These are phyloP conservation scores for Dasysyrphus albostriatus DNA, from an alignment of 2,888 invertebrate species.

Conservation along the genomic window DNA sequence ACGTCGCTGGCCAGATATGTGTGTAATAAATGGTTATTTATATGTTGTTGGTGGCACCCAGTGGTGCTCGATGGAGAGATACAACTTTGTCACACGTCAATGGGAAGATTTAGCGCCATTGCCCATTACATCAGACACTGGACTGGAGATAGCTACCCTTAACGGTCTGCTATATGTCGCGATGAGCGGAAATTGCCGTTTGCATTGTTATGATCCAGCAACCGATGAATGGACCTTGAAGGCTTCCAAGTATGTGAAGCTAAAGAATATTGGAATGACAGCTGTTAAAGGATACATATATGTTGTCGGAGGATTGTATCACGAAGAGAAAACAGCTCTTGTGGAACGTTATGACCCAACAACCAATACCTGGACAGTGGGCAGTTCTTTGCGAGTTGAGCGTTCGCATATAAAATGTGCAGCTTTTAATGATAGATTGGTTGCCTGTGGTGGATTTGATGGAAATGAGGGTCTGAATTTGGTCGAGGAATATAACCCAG, in stretches of 20 bases:
- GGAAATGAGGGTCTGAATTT: conserved; percentile 9
- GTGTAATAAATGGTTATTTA: conserved; percentile 35
- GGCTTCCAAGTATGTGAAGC: conserved; percentile 23
- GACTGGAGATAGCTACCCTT: conserved; percentile 13
- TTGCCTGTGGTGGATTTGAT: conserved; percentile 33
- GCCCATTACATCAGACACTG: conserved; percentile 7
- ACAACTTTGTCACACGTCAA: conserved; percentile 17
- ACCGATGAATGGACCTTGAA: conserved; percentile 31
- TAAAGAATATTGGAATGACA: conserved; percentile 32
- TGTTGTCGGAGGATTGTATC: conserved; percentile 24
- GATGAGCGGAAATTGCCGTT: conserved; percentile 11
- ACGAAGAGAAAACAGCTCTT: not conserved
- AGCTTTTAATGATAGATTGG: conserved; percentile 1
- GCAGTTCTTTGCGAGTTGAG: not conserved
- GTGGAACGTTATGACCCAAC: conserved; percentile 48
- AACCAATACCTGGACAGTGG: conserved; percentile 27
- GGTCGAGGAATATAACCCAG: conserved; percentile 29
- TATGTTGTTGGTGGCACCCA: conserved; percentile 43
- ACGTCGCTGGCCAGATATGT: conserved; percentile 24
- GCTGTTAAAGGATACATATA: conserved; percentile 28
- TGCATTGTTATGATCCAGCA: conserved; percentile 37
- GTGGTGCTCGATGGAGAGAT: conserved; percentile 38
- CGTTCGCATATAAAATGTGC: conserved; percentile 20
- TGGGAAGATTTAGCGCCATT: conserved; percentile 28
- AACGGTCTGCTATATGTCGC: conserved; percentile 30